Percentiles rank a stretch among this genome's conserved stretches.
Evolutionary conservation across 2,113 vertebrate genomes (phyloP).

Genomic region (Motacilla tschutschensis): DNA sequence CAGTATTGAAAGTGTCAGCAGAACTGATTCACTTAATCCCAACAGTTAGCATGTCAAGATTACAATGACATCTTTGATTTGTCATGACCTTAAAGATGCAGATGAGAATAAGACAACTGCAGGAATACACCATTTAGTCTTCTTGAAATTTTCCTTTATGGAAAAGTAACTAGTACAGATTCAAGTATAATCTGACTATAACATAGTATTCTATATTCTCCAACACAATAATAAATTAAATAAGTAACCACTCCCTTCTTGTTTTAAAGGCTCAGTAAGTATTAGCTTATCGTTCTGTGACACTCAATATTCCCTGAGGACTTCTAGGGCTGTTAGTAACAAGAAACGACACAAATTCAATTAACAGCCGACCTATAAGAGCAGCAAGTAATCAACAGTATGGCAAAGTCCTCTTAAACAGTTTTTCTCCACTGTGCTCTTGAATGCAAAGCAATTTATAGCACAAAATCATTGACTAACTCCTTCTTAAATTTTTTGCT

Average conservation of each 20-base stretch:
- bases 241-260: constrained; percentile 65
- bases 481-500: constrained; percentile 13
- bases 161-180: background rate
- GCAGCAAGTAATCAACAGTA: constrained; percentile 23
- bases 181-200: background rate
- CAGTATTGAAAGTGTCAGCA: background rate
- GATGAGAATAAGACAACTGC: background rate
- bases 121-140: background rate
- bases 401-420: constrained; percentile 16
- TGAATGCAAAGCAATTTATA: constrained; percentile 33
- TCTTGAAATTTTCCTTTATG: background rate
- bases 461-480: constrained; percentile 23
- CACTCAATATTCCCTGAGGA: constrained; percentile 33
- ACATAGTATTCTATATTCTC: background rate
- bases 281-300: constrained; percentile 69
- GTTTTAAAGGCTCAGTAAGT: constrained; percentile 70
- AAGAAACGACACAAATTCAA: constrained; percentile 22
- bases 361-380: constrained; percentile 19
- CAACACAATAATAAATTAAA: constrained; percentile 26
- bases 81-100: background rate
- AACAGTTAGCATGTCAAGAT: background rate
- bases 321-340: constrained; percentile 31
- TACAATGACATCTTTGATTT: background rate
- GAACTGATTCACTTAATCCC: background rate
- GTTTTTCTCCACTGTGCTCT: background rate